Base-by-base conservation (phyloP, 2,888 invertebrate genomes). In the Agonopterix arenella region DNA sequence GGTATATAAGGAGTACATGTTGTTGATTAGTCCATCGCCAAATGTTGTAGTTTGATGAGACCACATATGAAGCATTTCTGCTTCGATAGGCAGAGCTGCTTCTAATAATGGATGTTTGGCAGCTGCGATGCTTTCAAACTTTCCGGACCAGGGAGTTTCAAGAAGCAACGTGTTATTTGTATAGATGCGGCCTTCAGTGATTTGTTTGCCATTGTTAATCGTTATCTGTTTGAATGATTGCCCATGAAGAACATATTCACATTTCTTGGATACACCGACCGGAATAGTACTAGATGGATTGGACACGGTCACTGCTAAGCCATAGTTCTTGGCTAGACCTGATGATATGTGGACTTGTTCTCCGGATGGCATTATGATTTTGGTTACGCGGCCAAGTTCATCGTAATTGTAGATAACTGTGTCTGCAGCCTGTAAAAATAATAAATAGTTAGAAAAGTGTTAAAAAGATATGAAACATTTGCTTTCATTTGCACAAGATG, bases 341-440 rank as follows among this genome's bases (percentile, higher is more conserved):
- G 96, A 96, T 11, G 91, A 91, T 52, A 97, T 91, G 59, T 93
- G 93, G 11, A 97, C 92, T 63, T 94, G 94, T 84, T 98, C 97
- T 51, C 98, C 98, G 58, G 97, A 97, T 28, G 98, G 97, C 74
- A 97, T 90, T 56, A 96, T 95, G 49, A 96, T 94, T 65, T 94
- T 94, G 0, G 93, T 94, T 2, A 97, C 94, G 44, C 98, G 91
- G 2, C 98, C 98, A 56, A 96, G 91, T 76, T 94, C 93, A 69
- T 98, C 97, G 69, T 98, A 98, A 68, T 95, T 94, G 80, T 98
- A 98, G 62, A 97, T 95, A 59, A 94, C 96, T 0, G 97, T 95
- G 69, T 96, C 95, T 16, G 95, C 94, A 56, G 95, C 95, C 93
- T 93, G 70, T 48, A 85, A 82, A 59, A 63, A 56, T 48, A 49